Conservation (phyloP, 1,140 invertebrate species). For the Parapsyche elsis region DNA sequence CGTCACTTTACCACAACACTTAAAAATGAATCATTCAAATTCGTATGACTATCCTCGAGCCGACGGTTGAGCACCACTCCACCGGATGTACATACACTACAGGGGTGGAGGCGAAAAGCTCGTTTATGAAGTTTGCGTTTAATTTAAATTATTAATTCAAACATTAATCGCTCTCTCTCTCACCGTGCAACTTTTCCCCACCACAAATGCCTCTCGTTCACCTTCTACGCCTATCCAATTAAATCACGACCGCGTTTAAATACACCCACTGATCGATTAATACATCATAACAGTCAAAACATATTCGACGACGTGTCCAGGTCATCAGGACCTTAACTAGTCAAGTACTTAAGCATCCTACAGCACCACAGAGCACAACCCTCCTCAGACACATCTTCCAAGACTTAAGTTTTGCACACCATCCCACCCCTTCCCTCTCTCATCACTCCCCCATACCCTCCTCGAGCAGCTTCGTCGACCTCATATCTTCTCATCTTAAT, state of each 20-base stretch:
- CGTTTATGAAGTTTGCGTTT: conserved; percentile 48
- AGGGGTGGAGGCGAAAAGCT: conserved; percentile 11
- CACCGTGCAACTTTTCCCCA: neutral
- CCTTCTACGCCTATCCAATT: neutral
- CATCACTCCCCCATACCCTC: conserved; percentile 54
- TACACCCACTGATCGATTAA: no score
- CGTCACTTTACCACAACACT: no score
- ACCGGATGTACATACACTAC: neutral
- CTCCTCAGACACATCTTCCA: neutral
- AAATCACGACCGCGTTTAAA: neutral
- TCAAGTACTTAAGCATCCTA: no score
- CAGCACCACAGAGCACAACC: neutral
- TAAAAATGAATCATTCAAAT: no score
- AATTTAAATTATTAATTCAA: conserved; percentile 50
- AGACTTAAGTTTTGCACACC: neutral
- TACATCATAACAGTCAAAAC: no score
- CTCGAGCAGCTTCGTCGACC: conserved; percentile 47
- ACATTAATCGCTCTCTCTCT: conserved; percentile 43
- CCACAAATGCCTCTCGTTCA: neutral
- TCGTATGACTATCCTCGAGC: neutral
- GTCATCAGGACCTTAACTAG: no score
- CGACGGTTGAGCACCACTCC: neutral
- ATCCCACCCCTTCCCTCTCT: conserved; percentile 45
- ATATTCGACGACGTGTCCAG: no score
- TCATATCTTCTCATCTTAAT: conserved; percentile 58